These are phyloP conservation scores for Habropoda laboriosa DNA, from an alignment of 1,140 invertebrate genomes.

Conservation along the genomic window DNA sequence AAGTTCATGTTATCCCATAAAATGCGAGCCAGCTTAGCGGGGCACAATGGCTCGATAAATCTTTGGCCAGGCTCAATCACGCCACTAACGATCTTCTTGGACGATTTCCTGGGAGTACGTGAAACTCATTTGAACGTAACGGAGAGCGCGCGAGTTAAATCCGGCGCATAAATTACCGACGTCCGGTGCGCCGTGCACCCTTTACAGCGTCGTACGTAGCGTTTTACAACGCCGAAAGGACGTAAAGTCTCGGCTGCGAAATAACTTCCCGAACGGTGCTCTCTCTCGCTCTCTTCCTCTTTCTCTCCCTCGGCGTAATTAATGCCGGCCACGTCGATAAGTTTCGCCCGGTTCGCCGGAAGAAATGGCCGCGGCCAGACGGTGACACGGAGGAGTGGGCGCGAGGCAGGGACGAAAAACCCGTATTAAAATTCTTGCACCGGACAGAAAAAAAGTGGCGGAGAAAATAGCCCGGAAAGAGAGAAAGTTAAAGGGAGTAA, in stretches of 20 bases:
- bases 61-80: conserved; percentile 37
- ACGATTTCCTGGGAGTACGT: conserved; percentile 50
- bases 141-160: conserved; percentile 45
- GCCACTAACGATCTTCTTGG: conserved; percentile 35
- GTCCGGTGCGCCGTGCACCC: conserved; percentile 32
- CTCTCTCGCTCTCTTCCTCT: too few species aligned
- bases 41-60: conserved; percentile 39
- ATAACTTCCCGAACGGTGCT: conserved; percentile 52
- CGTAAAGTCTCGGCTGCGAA: conserved; percentile 49
- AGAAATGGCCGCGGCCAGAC: conserved; percentile 28
- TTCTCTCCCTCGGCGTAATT: conserved; percentile 57
- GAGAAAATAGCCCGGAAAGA: background rate
- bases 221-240: conserved; percentile 53
- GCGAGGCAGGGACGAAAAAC: background rate
- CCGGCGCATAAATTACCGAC: conserved; percentile 60
- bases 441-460: background rate
- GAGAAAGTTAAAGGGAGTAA: conserved; percentile 14
- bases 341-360: conserved; percentile 39
- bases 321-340: conserved; percentile 58
- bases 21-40: conserved; percentile 22
- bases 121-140: conserved; percentile 48
- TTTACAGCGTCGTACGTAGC: conserved; percentile 30
- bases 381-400: background rate
- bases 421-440: conserved; percentile 43
- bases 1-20: conserved; percentile 32